phyloP scores from a whole-genome alignment of 37 sponge, comb jelly and placozoan species.

The Beroe forskalii region DNA sequence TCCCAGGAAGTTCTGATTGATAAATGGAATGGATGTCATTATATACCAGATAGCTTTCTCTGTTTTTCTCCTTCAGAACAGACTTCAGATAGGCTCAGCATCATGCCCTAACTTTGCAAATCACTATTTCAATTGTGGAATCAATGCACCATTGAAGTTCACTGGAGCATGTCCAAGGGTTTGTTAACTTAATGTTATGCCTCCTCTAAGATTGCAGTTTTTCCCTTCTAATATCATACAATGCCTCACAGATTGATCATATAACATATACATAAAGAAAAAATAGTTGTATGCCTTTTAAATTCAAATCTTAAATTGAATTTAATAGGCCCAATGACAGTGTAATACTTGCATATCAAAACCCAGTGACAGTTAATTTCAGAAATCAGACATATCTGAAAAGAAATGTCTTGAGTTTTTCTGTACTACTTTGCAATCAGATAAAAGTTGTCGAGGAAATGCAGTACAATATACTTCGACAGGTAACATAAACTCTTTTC shows the following conservation, averaged over 20 bases:
- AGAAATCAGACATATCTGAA: not conserved
- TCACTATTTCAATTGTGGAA: not conserved
- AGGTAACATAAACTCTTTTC: no score
- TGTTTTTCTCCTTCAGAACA: not conserved
- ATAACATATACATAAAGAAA: no score
- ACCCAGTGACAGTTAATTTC: not conserved
- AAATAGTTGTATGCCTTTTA: no score
- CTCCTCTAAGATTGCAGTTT: no score
- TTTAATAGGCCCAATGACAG: no score
- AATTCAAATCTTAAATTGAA: no score
- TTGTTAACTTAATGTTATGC: not conserved
- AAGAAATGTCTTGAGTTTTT: not conserved
- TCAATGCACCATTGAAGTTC: not conserved
- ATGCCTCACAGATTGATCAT: no score
- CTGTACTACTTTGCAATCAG: not conserved
- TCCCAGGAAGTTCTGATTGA: no score
- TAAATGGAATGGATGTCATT: not conserved
- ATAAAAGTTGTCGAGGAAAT: not conserved
- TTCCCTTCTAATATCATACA: no score
- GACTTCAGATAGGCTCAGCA: not conserved
- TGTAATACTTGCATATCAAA: no score
- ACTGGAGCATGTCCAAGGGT: not conserved
- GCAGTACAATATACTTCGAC: not conserved
- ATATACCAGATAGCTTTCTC: not conserved
- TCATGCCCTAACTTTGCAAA: not conserved